These are phyloP conservation scores for Zootermopsis nevadensis DNA, from an alignment of 2,888 invertebrate species.

Conservation along the genomic window DNA sequence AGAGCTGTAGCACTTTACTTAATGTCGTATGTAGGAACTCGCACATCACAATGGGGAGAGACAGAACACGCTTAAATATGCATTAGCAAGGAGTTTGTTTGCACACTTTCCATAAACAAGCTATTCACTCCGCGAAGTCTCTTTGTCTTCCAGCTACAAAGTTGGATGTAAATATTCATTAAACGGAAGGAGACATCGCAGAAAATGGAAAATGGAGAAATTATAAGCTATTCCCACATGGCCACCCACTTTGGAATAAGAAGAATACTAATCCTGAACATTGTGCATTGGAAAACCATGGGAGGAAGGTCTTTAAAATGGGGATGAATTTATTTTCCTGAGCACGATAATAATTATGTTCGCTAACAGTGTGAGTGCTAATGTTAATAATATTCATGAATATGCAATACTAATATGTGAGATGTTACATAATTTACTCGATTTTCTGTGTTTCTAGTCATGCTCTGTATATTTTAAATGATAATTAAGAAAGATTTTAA, in stretches of 20 bases:
- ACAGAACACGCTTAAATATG: conserved; percentile 41
- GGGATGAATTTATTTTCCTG: neutral
- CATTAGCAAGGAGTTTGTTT: conserved; percentile 43
- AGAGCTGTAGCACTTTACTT: neutral
- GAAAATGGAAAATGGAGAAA: conserved; percentile 17
- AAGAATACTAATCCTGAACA: neutral
- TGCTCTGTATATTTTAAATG: neutral
- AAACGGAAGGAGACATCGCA: neutral
- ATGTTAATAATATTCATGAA: neutral
- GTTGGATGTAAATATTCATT: conserved; percentile 45
- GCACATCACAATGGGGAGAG: neutral
- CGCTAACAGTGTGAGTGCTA: neutral
- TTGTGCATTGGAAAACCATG: neutral
- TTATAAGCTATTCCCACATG: neutral
- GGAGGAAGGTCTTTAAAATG: neutral
- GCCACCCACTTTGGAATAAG: neutral
- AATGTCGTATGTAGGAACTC: neutral
- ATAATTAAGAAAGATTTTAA: too few relatives aligned
- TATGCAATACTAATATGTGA: neutral
- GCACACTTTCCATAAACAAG: conserved; percentile 41
- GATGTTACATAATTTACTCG: neutral
- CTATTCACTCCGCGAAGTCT: conserved; percentile 14
- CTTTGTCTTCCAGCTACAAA: conserved; percentile 42
- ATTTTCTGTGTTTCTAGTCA: neutral
- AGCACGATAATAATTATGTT: neutral